phyloP scores from a whole-genome alignment of 2,888 invertebrate genomes.

The Cephalotes varians region DNA sequence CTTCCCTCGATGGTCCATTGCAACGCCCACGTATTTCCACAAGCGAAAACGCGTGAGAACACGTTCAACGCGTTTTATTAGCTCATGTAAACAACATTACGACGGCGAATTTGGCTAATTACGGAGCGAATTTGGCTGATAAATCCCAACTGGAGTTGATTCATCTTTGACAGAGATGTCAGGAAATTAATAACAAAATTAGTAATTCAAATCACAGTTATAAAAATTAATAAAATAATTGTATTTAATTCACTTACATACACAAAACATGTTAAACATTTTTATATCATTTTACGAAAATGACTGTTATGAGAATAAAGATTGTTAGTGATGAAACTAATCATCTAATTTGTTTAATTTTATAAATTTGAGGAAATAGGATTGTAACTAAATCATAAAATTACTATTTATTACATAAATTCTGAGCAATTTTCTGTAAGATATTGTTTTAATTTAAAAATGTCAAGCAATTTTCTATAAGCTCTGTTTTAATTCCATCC shows the following conservation, averaged over 20 bases:
- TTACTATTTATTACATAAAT: neutral
- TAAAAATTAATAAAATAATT: neutral
- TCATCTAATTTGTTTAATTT: neutral
- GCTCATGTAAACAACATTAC: conserved; percentile 4
- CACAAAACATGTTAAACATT: too few species aligned
- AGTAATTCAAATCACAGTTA: neutral
- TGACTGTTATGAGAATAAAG: neutral
- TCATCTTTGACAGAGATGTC: neutral
- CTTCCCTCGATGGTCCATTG: neutral
- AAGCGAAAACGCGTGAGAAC: conserved; percentile 3
- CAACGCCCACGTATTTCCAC: conserved; percentile 35
- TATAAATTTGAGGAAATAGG: neutral
- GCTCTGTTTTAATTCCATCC: neutral
- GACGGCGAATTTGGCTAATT: neutral
- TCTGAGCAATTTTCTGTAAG: neutral
- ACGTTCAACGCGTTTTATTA: neutral
- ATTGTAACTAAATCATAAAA: neutral
- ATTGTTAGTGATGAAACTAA: neutral
- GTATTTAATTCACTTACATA: too few species aligned
- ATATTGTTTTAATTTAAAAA: neutral
- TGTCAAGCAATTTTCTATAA: conserved; percentile 1
- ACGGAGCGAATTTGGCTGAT: neutral
- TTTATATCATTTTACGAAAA: neutral
- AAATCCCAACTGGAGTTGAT: neutral
- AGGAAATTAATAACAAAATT: neutral